phyloP scores from a whole-genome alignment of 2,888 invertebrate species.

The Trachelus tabidus region DNA sequence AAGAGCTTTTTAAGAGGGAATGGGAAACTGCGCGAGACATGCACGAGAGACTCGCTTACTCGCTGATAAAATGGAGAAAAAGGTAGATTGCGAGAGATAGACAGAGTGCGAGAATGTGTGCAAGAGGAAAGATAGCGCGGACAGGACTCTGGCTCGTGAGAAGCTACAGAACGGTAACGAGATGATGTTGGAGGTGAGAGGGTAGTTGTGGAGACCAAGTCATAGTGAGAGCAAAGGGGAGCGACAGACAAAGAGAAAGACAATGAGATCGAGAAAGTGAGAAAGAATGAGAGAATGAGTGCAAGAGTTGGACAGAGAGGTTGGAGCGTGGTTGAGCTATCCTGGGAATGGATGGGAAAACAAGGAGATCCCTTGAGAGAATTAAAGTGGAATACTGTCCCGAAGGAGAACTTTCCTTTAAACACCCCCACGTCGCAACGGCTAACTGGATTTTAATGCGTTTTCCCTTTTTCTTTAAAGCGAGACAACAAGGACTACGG shows the following conservation, averaged over 20 bases:
- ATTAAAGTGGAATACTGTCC: background rate
- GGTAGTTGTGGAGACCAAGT: background rate
- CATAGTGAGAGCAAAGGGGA: background rate
- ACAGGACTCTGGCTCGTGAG: background rate
- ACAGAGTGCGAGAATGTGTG: background rate
- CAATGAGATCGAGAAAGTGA: background rate
- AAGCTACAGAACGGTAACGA: background rate
- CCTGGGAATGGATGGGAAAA: constrained; percentile 1
- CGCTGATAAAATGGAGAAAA: background rate
- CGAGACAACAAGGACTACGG: background rate
- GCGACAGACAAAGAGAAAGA: background rate
- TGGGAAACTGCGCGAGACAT: background rate
- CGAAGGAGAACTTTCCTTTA: background rate
- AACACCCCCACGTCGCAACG: background rate
- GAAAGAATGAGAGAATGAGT: background rate
- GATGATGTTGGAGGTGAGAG: background rate
- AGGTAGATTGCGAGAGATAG: background rate
- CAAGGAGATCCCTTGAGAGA: constrained; percentile 1
- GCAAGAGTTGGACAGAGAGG: background rate
- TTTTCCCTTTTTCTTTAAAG: background rate
- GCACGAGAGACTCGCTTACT: background rate
- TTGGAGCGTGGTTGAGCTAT: background rate
- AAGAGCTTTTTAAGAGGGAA: background rate
- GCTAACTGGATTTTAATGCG: constrained; percentile 2
- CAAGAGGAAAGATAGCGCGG: background rate